Evolutionary conservation across 2,797 vertebrate species (phyloP).

Genomic region (Phataginus tetradactyla): DNA sequence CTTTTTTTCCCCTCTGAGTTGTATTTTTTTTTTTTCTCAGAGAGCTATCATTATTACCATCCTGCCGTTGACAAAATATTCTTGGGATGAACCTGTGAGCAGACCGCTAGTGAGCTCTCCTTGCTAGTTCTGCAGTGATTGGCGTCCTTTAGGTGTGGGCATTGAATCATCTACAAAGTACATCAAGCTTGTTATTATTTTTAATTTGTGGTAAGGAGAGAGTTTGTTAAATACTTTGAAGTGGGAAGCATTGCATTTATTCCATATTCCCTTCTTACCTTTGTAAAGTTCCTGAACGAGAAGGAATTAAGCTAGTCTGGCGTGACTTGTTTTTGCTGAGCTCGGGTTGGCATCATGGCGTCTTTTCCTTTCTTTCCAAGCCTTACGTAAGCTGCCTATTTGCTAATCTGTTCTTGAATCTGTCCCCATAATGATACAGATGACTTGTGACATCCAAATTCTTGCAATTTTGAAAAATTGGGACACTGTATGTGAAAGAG

Average conservation of each 20-base stretch:
- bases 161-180: neutral
- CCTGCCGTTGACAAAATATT: neutral
- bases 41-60: neutral
- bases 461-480: conserved; percentile 23
- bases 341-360: neutral
- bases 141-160: neutral
- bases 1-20: neutral
- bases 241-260: neutral
- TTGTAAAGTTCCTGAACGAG: neutral
- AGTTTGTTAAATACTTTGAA: neutral
- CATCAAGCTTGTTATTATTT: neutral
- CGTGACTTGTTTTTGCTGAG: neutral
- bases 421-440: neutral
- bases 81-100: neutral
- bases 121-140: neutral
- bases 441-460: conserved; percentile 9
- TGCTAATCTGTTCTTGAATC: conserved; percentile 48
- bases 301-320: conserved; percentile 5
- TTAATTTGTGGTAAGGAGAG: neutral
- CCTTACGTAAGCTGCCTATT: neutral
- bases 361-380: conserved; percentile 18
- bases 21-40: conserved; percentile 41
- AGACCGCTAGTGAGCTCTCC: neutral
- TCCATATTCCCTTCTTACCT: neutral
- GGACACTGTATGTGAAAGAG: neutral